Conservation (phyloP, 2,797 vertebrate species). For the Dendrocincla fuliginosa region DNA sequence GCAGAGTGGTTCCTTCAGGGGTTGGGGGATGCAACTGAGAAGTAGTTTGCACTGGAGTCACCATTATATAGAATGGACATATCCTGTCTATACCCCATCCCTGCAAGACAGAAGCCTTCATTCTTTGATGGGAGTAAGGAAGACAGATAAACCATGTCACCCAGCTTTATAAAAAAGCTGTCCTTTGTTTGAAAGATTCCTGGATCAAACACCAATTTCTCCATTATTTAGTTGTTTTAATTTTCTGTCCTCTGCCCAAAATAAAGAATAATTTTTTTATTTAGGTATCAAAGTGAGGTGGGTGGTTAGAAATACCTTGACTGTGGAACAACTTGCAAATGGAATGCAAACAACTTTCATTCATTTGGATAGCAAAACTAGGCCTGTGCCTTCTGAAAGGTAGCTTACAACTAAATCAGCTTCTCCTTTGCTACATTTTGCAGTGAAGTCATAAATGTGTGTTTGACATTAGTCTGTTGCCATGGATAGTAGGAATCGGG, state of each 20-base stretch:
- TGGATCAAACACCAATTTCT: background rate
- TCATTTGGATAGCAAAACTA: background rate
- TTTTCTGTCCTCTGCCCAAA: background rate
- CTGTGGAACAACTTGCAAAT: background rate
- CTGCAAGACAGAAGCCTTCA: background rate
- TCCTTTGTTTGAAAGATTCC: background rate
- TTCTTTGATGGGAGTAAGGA: background rate
- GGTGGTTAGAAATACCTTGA: background rate
- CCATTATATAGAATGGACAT: rapidly evolving
- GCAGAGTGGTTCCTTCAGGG: background rate
- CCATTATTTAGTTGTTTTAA: background rate
- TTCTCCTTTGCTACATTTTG: background rate
- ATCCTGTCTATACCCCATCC: background rate
- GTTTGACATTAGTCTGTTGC: conserved; percentile 40
- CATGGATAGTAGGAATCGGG: conserved; percentile 16
- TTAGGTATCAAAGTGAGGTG: rapidly evolving
- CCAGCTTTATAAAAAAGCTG: background rate
- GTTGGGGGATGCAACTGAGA: background rate
- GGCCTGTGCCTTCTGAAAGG: background rate
- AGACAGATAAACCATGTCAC: background rate
- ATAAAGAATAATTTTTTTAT: background rate
- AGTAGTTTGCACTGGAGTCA: background rate
- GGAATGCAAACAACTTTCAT: background rate
- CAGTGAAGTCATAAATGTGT: background rate
- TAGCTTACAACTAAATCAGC: background rate